A percentile compares a stretch with the other conserved stretches of the same genome.
phyloP scores from a whole-genome alignment of 2,888 invertebrate species.

The Andrena praecox region DNA sequence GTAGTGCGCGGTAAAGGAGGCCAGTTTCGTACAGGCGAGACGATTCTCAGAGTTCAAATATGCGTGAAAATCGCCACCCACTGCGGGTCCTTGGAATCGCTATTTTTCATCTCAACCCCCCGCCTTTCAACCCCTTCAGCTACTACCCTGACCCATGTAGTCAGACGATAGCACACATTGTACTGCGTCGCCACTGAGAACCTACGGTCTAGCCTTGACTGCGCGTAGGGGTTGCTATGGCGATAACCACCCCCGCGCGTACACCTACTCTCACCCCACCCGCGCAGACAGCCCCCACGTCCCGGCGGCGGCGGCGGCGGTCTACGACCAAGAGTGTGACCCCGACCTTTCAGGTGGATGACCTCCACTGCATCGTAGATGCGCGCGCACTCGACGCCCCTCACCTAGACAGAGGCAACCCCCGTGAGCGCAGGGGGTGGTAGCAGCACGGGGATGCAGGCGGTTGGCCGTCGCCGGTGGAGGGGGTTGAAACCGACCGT shows the following conservation, averaged over 20 bases:
- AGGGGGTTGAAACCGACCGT: constrained; percentile 47
- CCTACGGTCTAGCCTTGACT: constrained; percentile 83
- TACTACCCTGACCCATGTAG: constrained; percentile 19
- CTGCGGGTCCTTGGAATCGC: constrained; percentile 42
- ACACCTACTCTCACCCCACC: constrained; percentile 37
- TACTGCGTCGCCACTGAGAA: constrained; percentile 71
- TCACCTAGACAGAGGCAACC: constrained; percentile 70
- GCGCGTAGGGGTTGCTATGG: constrained; percentile 82
- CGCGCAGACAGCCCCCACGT: constrained; percentile 49
- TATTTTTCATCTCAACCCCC: constrained; percentile 64
- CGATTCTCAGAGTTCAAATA: constrained; percentile 31
- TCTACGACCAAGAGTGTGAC: constrained; percentile 82
- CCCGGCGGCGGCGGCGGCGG: constrained; percentile 62
- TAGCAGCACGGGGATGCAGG: constrained; percentile 40
- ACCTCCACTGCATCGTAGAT: constrained; percentile 83
- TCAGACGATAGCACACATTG: constrained; percentile 64
- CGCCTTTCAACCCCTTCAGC: background rate
- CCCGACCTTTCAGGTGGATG: constrained; percentile 85
- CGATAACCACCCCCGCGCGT: constrained; percentile 72
- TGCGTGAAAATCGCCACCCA: constrained; percentile 41
- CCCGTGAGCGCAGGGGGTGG: constrained; percentile 29
- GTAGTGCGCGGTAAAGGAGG: too few relatives aligned
- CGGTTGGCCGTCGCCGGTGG: constrained; percentile 22
- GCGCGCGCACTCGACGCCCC: constrained; percentile 78
- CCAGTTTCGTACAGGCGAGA: too few relatives aligned